Conservation (phyloP, 2,797 vertebrate genomes). For the Buphagus erythrorhynchus region DNA sequence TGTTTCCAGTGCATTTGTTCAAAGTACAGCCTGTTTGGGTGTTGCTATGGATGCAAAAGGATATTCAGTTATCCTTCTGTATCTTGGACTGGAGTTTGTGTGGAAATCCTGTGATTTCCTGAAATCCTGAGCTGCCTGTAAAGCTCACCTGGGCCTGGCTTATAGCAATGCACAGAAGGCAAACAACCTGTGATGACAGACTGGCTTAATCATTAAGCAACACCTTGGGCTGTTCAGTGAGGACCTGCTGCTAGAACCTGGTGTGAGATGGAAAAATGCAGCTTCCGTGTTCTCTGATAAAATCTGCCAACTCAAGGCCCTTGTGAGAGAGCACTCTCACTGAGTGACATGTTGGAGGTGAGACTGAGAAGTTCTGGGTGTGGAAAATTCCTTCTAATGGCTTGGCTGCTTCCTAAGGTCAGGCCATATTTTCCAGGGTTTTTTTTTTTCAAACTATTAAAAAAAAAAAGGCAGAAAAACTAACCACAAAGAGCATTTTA, state of each 20-base stretch:
- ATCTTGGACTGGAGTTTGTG: neutral
- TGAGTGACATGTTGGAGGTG: neutral
- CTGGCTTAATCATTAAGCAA: slow-evolving; percentile 29
- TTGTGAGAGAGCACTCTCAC: neutral
- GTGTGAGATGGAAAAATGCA: neutral
- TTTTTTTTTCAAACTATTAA: neutral
- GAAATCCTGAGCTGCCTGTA: neutral
- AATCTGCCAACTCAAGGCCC: neutral
- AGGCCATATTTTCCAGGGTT: neutral
- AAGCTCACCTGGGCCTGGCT: neutral
- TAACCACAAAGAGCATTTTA: neutral
- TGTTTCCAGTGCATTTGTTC: neutral
- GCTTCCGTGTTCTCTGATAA: neutral
- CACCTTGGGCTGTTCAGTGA: neutral
- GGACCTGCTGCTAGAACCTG: neutral
- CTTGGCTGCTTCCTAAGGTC: neutral
- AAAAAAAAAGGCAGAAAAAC: neutral
- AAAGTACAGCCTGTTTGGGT: neutral
- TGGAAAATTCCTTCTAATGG: neutral
- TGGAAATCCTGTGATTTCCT: neutral
- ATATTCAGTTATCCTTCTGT: neutral
- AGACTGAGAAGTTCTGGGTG: neutral
- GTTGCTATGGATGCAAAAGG: slow-evolving; percentile 5
- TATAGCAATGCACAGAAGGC: neutral
- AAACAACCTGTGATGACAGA: neutral